Percentiles rank a stretch among this genome's conserved stretches.
Conservation (phyloP, 1,140 invertebrate species). For the Calycopis cecrops region DNA sequence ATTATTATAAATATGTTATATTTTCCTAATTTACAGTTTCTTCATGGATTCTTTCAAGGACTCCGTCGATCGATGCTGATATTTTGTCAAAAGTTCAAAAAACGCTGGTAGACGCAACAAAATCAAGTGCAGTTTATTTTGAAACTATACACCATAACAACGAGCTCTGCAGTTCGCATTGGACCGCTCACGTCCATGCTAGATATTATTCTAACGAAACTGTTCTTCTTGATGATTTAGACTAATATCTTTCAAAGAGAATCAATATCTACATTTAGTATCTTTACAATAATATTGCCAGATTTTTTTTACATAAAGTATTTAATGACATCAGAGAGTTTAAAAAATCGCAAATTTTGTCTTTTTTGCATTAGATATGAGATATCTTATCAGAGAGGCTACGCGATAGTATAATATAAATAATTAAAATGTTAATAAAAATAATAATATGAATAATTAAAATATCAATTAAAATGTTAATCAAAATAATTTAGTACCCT, state of each 20-base stretch:
- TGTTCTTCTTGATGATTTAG: not conserved
- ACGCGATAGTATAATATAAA: no score
- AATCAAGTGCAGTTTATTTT: conserved; percentile 37
- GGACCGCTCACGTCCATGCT: conserved; percentile 51
- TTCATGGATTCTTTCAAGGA: conserved; percentile 53
- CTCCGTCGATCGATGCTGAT: conserved; percentile 28
- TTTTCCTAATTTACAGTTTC: conserved; percentile 35
- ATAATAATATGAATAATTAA: not conserved
- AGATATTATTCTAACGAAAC: conserved; percentile 9
- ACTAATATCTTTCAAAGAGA: not conserved
- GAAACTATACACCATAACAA: conserved; percentile 36
- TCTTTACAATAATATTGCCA: no score
- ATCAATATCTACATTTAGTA: no score
- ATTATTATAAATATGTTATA: no score
- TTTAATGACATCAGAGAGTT: no score
- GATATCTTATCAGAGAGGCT: no score
- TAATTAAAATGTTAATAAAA: not conserved
- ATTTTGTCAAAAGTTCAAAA: conserved; percentile 25
- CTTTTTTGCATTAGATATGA: no score
- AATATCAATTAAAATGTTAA: not conserved
- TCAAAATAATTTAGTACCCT: no score
- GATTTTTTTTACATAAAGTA: no score
- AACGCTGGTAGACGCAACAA: conserved; percentile 36
- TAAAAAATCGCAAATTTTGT: no score
- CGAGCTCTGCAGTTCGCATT: conserved; percentile 35